Percentiles rank a stretch among this genome's conserved stretches.
Conservation (phyloP, 2,113 vertebrate species). For the Proterorhinus semilunaris region DNA sequence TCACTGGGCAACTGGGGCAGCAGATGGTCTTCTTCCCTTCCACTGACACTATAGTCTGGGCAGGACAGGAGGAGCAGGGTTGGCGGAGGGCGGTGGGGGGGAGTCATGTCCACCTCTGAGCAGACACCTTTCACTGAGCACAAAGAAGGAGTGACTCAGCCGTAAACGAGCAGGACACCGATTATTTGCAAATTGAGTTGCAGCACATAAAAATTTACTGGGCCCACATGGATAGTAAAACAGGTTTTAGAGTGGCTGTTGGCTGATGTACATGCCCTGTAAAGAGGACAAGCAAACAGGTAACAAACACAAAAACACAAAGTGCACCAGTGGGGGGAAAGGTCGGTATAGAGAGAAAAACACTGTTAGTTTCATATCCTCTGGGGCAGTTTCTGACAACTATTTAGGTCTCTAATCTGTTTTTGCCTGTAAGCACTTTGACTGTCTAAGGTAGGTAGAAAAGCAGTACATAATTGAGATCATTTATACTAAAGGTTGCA, state of each 20-base stretch:
- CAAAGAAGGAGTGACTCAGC: constrained; percentile 67
- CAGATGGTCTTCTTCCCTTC: constrained; percentile 78
- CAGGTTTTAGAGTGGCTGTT: neutral
- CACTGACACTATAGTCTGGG: constrained; percentile 60
- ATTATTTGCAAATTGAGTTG: constrained; percentile 42
- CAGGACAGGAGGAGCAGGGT: neutral
- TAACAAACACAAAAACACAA: constrained; percentile 31
- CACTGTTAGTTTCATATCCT: constrained; percentile 63
- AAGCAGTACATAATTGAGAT: no score
- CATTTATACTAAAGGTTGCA: no score
- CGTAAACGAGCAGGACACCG: constrained; percentile 56
- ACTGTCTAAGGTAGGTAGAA: no score
- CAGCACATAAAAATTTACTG: constrained; percentile 26
- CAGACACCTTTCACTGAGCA: constrained; percentile 52
- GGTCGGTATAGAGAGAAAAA: constrained; percentile 36
- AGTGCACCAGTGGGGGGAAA: constrained; percentile 48
- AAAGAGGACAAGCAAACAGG: constrained; percentile 17
- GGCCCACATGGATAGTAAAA: constrained; percentile 21
- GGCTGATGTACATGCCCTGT: neutral
- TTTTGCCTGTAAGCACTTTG: neutral
- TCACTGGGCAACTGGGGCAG: constrained; percentile 74
- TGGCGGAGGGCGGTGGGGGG: constrained; percentile 16
- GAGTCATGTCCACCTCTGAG: constrained; percentile 32
- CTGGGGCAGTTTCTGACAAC: constrained; percentile 55
- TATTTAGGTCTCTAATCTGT: neutral